Percentiles rank a stretch among this genome's conserved stretches.
Evolutionary conservation across 2,797 vertebrate genomes (phyloP).

Genomic region (Dermochelys coriacea): DNA sequence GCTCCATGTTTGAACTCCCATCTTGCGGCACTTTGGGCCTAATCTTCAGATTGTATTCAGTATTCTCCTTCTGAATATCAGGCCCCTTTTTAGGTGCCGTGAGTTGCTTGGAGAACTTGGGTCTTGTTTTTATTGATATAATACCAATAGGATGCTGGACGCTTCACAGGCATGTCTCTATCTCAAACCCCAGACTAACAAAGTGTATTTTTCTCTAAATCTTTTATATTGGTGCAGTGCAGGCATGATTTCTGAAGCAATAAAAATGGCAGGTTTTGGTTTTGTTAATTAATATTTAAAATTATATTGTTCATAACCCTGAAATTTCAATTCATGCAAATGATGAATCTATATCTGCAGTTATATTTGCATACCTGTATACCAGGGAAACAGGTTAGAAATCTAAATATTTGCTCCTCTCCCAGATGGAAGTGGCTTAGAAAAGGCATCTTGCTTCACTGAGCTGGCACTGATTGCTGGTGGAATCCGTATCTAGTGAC

Average conservation of each 20-base stretch:
- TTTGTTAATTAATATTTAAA: background rate
- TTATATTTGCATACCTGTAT: background rate
- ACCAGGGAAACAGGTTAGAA: background rate
- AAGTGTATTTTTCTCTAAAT: background rate
- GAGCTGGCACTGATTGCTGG: constrained; percentile 16
- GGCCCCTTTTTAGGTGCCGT: background rate
- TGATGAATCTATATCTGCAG: background rate
- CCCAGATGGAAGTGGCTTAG: background rate
- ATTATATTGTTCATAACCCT: background rate
- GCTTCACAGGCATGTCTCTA: rapidly evolving
- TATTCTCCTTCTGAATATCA: background rate
- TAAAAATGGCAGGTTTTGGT: background rate
- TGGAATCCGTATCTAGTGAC: constrained; percentile 4
- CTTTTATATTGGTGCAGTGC: rapidly evolving
- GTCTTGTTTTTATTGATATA: background rate
- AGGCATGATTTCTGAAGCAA: background rate
- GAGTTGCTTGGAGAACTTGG: background rate
- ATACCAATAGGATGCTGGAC: background rate
- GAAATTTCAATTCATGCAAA: background rate
- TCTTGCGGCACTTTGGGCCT: background rate
- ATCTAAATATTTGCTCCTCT: background rate
- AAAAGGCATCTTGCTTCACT: background rate
- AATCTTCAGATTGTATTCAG: background rate
- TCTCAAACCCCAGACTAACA: background rate
- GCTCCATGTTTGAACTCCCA: background rate